These are phyloP conservation scores for Agrotis clavis DNA, from an alignment of 2,888 invertebrate genomes.

Conservation along the genomic window DNA sequence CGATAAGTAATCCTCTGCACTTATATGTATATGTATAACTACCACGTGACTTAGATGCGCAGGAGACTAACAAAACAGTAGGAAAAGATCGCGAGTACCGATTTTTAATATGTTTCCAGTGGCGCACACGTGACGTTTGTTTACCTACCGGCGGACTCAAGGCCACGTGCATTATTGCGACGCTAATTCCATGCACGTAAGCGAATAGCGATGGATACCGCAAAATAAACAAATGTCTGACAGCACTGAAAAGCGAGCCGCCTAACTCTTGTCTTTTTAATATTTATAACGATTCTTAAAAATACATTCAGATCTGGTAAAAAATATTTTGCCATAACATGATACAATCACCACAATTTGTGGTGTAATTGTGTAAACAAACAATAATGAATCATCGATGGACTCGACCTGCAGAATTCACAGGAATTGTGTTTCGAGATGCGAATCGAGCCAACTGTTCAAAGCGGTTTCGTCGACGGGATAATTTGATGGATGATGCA, in stretches of 20 bases:
- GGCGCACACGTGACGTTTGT: conserved; percentile 86
- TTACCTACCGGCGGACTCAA: conserved; percentile 85
- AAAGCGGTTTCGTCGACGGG: conserved; percentile 55
- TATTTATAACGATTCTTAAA: conserved; percentile 41
- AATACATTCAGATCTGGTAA: conserved; percentile 36
- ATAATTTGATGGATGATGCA: conserved; percentile 68
- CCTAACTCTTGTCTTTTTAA: conserved; percentile 25
- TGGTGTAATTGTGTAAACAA: conserved; percentile 68
- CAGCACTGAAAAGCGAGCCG: conserved; percentile 41
- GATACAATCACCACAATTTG: conserved; percentile 48
- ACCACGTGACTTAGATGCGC: conserved; percentile 63
- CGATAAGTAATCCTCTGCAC: conserved; percentile 58
- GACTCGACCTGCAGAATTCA: conserved; percentile 63
- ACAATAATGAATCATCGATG: conserved; percentile 68
- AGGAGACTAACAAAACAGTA: conserved; percentile 65
- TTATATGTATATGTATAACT: conserved; percentile 40
- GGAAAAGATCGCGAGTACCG: conserved; percentile 70
- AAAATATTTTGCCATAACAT: conserved; percentile 46
- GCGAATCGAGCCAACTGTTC: conserved; percentile 53
- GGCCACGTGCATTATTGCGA: conserved; percentile 86
- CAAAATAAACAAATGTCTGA: conserved; percentile 63
- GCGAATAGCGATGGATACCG: conserved; percentile 64
- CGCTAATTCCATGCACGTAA: conserved; percentile 81
- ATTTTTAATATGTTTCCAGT: conserved; percentile 69
- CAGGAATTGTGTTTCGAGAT: conserved; percentile 62